Base-by-base conservation (phyloP, 2,888 invertebrate genomes). In the Platycnemis pennipes region DNA sequence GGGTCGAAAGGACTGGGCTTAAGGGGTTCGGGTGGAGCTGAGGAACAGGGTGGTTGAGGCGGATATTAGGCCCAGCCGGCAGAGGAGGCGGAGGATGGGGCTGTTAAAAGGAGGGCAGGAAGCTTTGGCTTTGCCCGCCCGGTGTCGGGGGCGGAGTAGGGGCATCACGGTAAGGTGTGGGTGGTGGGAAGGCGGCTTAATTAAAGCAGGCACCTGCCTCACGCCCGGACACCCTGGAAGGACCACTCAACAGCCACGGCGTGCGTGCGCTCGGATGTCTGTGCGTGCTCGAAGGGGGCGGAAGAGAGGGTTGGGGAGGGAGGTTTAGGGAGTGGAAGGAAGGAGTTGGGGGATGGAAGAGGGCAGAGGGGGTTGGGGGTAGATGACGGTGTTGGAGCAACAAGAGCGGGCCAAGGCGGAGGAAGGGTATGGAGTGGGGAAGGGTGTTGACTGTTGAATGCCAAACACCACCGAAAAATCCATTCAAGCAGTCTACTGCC, bases 131-230 rank as follows among this genome's bases (percentile, higher is more conserved):
- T n/a, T n/a, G n/a, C n/a, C n/a, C n/a, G 26, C 56, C 26, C 5
- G 89, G 19, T 31, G 42, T 22, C 37, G 88, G 37, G 87, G n/a
- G 3, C 22, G 37, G 2, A 19, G 86, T n/a, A 77, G 26, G 31
- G 16, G 37, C 77, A 37, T n/a, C n/a, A n/a, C 3, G 11, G 77
- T 37, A 26, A 63, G 63, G 19, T 63, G 77, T 16, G 19, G 37
- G 37, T 19, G 89, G 53, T 16, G n/a, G n/a, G 49, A 49, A 53
- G 89, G 69, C 44, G 63, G 91, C 91, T 91, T 91, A 91, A 91
- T 91, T 91, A 91, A 91, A 63, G 91, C 63, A 69, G 91, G 69
- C 69, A 91, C 91, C 91, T 91, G 91, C 63, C 91, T 91, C 91
- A 91, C 91, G 91, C 91, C 44, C 91, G 91, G 69, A 91, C 91